Conservation (phyloP, 2,797 vertebrate genomes). For the Ctenochaetus hawaiiensis region DNA sequence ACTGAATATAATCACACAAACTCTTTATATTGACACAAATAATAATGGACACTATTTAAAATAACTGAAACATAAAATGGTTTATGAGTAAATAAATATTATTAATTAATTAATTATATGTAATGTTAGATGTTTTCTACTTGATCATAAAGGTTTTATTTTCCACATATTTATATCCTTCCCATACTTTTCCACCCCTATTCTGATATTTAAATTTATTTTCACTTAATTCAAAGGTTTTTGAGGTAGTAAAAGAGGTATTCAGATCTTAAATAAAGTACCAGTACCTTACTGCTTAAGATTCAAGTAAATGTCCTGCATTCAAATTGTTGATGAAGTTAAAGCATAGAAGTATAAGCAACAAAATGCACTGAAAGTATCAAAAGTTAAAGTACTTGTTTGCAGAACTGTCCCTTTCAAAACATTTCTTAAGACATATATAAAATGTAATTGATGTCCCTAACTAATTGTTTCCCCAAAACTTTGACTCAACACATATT, state of each 20-base stretch:
- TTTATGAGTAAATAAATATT: slow-evolving; percentile 4
- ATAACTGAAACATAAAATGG: neutral
- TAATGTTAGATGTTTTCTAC: neutral
- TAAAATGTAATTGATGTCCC: no score
- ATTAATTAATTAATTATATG: neutral
- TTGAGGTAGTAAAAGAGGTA: neutral
- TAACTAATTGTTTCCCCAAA: no score
- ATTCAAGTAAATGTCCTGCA: neutral
- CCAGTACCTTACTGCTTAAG: neutral
- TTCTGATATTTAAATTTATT: neutral
- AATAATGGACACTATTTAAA: no score
- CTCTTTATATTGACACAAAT: neutral
- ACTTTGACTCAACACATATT: no score
- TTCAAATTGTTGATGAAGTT: neutral
- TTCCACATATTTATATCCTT: neutral
- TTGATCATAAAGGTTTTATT: neutral
- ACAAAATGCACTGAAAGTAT: neutral
- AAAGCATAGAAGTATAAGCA: neutral
- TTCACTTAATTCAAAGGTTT: neutral
- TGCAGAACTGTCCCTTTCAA: neutral
- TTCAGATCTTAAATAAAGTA: neutral
- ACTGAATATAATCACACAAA: neutral
- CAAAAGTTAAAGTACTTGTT: neutral
- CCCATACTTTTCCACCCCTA: neutral
- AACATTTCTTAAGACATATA: neutral